Evolutionary conservation across 2,888 invertebrate genomes (phyloP).

Genomic region (Gymnosoma rotundatum): DNA sequence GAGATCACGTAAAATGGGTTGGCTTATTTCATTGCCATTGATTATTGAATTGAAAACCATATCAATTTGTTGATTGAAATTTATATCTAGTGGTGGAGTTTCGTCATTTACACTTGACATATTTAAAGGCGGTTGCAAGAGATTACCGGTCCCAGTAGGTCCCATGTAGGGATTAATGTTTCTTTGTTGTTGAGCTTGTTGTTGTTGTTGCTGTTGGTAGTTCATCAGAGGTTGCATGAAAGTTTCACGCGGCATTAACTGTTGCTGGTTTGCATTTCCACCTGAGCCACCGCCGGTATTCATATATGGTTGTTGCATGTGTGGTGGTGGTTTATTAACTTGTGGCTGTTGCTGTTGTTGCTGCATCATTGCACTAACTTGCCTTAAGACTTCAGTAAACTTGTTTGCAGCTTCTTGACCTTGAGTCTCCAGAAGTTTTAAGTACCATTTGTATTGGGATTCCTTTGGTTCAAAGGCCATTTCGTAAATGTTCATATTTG

Average conservation of each 20-base stretch:
- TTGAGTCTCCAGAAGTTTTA: conserved; percentile 83
- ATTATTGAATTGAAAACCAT: conserved; percentile 81
- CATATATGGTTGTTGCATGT: conserved; percentile 67
- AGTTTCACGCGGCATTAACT: conserved; percentile 54
- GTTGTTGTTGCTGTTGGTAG: conserved; percentile 60
- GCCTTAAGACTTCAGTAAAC: conserved; percentile 82
- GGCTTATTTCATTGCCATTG: conserved; percentile 81
- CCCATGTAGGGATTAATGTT: conserved; percentile 69
- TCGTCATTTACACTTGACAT: conserved; percentile 72
- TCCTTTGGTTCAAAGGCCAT: conserved; percentile 84
- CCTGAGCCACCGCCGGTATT: conserved; percentile 38
- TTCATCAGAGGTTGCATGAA: conserved; percentile 67
- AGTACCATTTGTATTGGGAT: conserved; percentile 84
- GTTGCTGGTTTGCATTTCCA: conserved; percentile 54
- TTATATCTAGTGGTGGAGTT: conserved; percentile 76
- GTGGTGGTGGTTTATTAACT: conserved; percentile 67
- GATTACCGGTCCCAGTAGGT: conserved; percentile 64
- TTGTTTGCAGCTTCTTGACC: conserved; percentile 85
- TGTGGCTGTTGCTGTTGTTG: conserved; percentile 73
- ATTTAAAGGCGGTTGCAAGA: conserved; percentile 64
- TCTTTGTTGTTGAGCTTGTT: conserved; percentile 74
- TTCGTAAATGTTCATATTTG: conserved; percentile 84
- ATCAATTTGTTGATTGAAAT: conserved; percentile 82
- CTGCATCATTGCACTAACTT: conserved; percentile 79
- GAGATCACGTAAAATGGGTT: conserved; percentile 81